phyloP scores from a whole-genome alignment of 2,888 invertebrate species.

The Aleiodes alternator region DNA sequence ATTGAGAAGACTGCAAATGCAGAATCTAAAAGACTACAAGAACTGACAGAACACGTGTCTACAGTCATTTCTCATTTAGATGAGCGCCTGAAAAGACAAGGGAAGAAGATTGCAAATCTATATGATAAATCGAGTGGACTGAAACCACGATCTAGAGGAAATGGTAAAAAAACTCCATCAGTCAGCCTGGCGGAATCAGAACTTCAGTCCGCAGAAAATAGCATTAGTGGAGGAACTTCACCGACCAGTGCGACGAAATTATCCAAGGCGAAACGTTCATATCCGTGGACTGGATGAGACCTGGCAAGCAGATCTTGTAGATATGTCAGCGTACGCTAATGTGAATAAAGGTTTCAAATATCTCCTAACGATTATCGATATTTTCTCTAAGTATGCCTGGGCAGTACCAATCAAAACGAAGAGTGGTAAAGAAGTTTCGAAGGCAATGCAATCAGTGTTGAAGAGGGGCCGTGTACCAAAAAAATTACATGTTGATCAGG shows the following conservation, averaged over 20 bases:
- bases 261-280: constrained; percentile 64
- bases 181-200: too few species aligned
- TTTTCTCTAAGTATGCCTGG: constrained; percentile 72
- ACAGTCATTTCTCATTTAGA: too few species aligned
- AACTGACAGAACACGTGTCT: too few species aligned
- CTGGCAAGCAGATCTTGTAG: constrained; percentile 65
- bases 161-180: too few species aligned
- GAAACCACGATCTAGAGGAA: too few species aligned
- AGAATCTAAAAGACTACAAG: too few species aligned
- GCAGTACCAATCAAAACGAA: constrained; percentile 67
- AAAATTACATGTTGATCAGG: constrained; percentile 48
- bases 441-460: constrained; percentile 52
- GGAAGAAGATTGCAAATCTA: too few species aligned
- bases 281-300: constrained; percentile 69
- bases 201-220: constrained; percentile 14
- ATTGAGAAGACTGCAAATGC: too few species aligned
- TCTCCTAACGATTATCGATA: constrained; percentile 70
- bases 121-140: too few species aligned
- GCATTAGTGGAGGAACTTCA: constrained; percentile 61
- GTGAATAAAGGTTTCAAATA: constrained; percentile 67
- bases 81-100: too few species aligned
- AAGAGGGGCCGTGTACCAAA: constrained; percentile 38
- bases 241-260: constrained; percentile 66
- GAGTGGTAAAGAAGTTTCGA: constrained; percentile 59
- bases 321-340: constrained; percentile 55